phyloP scores from a whole-genome alignment of 2,797 vertebrate species.

The Adrianichthys oophorus region DNA sequence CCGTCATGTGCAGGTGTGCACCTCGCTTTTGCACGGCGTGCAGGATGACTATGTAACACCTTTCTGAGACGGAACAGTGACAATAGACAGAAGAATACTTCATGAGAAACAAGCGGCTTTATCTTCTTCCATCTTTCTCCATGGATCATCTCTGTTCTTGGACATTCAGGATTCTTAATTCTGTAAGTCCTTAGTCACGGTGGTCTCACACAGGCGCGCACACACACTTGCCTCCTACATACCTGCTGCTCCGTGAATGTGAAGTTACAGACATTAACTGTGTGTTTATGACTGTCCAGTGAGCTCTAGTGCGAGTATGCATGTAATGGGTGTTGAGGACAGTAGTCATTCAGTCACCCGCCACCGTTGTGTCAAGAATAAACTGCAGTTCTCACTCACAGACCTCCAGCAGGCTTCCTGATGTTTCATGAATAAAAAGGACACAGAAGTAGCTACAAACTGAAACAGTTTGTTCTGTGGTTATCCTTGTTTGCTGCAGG shows the following conservation, averaged over 20 bases:
- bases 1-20: slow-evolving; percentile 26
- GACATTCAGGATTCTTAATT: slow-evolving; percentile 37
- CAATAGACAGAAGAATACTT: slow-evolving; percentile 7
- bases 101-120: slow-evolving; percentile 10
- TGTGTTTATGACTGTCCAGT: slow-evolving; percentile 37
- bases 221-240: slow-evolving; percentile 59
- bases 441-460: slow-evolving; percentile 9
- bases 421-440: neutral
- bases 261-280: slow-evolving; percentile 49
- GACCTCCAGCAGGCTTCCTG: too few species aligned
- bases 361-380: slow-evolving; percentile 53
- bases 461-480: neutral
- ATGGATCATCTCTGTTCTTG: slow-evolving; percentile 52
- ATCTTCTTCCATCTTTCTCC: slow-evolving; percentile 17
- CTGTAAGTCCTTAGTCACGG: slow-evolving; percentile 57
- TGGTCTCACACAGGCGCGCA: slow-evolving; percentile 26
- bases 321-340: slow-evolving; percentile 50
- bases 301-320: slow-evolving; percentile 22
- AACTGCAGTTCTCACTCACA: slow-evolving; percentile 8
- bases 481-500: too few species aligned
- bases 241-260: slow-evolving; percentile 67
- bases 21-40: neutral
- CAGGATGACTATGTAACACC: neutral
- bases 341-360: slow-evolving; percentile 58
- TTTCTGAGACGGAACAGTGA: neutral